Evolutionary conservation across 1,140 invertebrate genomes (phyloP), one percentile per base, ranked within the genome.

Genomic region (Tetramorium alpestre): DNA sequence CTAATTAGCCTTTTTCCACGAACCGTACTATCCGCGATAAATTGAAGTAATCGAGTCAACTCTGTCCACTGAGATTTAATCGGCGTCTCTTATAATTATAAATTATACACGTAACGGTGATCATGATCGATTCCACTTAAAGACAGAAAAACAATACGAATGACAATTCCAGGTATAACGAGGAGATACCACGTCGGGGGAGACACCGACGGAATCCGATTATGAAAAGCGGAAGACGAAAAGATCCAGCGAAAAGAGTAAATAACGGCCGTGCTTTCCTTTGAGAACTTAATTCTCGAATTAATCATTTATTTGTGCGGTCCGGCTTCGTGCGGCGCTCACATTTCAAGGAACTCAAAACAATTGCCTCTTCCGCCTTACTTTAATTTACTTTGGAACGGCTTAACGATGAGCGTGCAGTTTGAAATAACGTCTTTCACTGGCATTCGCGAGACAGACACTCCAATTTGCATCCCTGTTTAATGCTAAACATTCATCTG

Each of bases 131-230:
- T 18, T 44, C 2, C 22, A 13, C 16, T 87, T 28, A 58, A 16
- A 11, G 49, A 75, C 22, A 84, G 77, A 77, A 22, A 56, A 72
- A 80, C 22, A 28, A 47, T 22, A 28, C 22, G 73, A 81, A 75
- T 41, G 54, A 67, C 44, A 72, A 60, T 51, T 28, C 6, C 33
- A 44, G 58, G 47, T 58, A 73, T 78, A 54, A 56, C 41, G 54
- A 80, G 54, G 33, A 75, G 67, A 88, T 73, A 80, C 49, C 70
- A 44, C 28, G 44, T 25, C 41, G 49, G 49, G 47, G 56, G 33
- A 85, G 25, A 78, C 28, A 72, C 41, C 41, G 38, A 7, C 49
- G 72, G 54, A 78, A 89, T 88, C 65, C 58, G 80, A 88, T 89
- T 88, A 77, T 77, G 49, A 67, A 65, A 87, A 77, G 22, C 54